A percentile compares a stretch with the other conserved stretches of the same genome.
These are phyloP conservation scores for Trogon surrucura DNA, from an alignment of 2,113 vertebrate genomes.

Conservation along the genomic window DNA sequence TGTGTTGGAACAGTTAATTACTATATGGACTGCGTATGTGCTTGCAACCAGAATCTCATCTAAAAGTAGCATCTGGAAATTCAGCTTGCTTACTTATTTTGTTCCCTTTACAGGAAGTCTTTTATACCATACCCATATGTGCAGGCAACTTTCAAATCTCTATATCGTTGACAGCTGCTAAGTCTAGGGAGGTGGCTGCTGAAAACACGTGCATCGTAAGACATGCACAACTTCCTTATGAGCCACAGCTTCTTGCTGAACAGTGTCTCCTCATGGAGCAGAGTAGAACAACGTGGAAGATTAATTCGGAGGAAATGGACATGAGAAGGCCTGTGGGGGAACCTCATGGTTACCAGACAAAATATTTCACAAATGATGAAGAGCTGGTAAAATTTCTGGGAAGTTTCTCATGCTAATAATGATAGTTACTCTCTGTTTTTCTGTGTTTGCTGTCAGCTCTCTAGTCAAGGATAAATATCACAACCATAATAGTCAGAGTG, in stretches of 20 bases:
- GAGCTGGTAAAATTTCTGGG: neutral
- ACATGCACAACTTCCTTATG: neutral
- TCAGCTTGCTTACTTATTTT: neutral
- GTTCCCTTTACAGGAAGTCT: neutral
- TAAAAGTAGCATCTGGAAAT: slow-evolving; percentile 25
- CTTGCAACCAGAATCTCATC: neutral
- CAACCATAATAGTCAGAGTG: neutral
- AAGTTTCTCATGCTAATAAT: neutral
- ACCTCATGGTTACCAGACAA: neutral
- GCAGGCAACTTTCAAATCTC: neutral
- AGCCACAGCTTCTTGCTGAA: slow-evolving; percentile 3
- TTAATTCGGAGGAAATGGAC: neutral
- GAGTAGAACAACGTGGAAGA: neutral
- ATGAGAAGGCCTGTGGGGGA: neutral
- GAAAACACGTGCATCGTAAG: neutral
- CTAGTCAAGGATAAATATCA: neutral
- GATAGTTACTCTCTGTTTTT: neutral
- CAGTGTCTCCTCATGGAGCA: neutral
- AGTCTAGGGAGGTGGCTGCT: neutral
- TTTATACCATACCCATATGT: neutral
- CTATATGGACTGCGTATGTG: neutral
- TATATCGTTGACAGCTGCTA: neutral
- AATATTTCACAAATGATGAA: neutral
- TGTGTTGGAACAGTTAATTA: neutral
- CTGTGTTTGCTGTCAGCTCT: neutral